Evolutionary conservation across 1,140 invertebrate species (phyloP).

Genomic region (Macrotrachela quadricornifera): DNA sequence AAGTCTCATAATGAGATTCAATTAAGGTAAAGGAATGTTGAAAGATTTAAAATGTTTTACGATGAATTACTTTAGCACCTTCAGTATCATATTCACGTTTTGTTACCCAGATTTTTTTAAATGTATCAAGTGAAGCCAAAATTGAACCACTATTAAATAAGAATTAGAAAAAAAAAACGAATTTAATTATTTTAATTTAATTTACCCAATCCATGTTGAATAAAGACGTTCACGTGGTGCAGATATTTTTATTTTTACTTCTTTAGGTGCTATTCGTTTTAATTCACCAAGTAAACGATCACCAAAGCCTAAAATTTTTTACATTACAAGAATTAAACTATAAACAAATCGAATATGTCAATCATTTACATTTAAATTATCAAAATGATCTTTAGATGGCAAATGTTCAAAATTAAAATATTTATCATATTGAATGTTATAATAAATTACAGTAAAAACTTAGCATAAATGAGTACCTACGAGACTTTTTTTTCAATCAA

Average conservation of each 20-base stretch:
- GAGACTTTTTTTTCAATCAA: too few species aligned
- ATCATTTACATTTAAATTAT: too few species aligned
- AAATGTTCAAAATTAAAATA: too few species aligned
- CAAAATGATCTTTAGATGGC: too few species aligned
- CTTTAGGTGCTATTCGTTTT: conserved; percentile 73
- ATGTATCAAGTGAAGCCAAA: conserved; percentile 91
- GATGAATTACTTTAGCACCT: conserved; percentile 69
- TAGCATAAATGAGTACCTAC: too few species aligned
- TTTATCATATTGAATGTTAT: too few species aligned
- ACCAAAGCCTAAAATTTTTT: conserved; percentile 64
- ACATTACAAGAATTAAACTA: too few species aligned
- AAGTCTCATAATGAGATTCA: too few species aligned
- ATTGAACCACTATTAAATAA: conserved; percentile 56
- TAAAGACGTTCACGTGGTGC: conserved; percentile 90
- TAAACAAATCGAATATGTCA: too few species aligned
- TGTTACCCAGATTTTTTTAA: conserved; percentile 98
- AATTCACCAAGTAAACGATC: conserved; percentile 80
- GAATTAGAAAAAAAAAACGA: not conserved
- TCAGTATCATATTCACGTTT: conserved; percentile 87
- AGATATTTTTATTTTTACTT: conserved; percentile 94
- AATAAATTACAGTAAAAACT: too few species aligned
- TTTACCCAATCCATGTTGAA: conserved; percentile 81
- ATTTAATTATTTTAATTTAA: not conserved
- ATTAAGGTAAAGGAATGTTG: too few species aligned
- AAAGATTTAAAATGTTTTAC: conserved; percentile 69